Evolutionary conservation across 2,113 vertebrate species (phyloP), one percentile per base, ranked within the genome.

Genomic region (Entomyzon cyanotis): DNA sequence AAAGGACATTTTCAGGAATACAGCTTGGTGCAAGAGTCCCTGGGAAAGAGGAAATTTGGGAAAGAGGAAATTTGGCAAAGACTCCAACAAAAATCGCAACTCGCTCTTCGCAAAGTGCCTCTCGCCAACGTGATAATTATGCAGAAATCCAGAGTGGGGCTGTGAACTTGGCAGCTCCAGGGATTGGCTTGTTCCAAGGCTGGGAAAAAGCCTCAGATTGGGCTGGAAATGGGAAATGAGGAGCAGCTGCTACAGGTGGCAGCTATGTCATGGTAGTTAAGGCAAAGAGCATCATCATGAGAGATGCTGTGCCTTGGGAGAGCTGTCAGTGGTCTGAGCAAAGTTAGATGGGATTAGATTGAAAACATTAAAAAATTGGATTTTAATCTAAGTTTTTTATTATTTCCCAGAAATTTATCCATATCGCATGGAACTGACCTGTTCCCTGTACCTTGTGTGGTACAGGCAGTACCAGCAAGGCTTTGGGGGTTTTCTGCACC

Each of bases 131-230:
- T 87, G 91, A 64, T 76, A 94, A 94, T 95, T 93, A 95, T 80
- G 78, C 84, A 95, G 87, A 92, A 94, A 91, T 35, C 33, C 77
- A 91, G 49, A 64, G 65, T 42, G 25, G 27, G 95, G 91, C 74
- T 94, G 82, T 65, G 84, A 96, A 93, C 67, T 73, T 14, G 3
- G 74, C 87, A 89, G 77, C 21, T 89, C 27, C 79, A 92, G 70
- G 37, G n/a, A 39, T 55, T 62, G 67, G 39, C 24, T 85, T 0
- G 0, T 31, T 64, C 27, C 5, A 4, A 87, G 42, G 30, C 16
- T 39, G 56, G n/a, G 70, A 12, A 35, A 50, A 46, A 92, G 33
- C 46, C n/a, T 49, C 86, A 78, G 30, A 10, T 56, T 70, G 50
- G 24, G 59, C 39, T 86, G 76, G 39, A 84, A 81, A 88, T 11